Evolutionary conservation across 2,113 vertebrate genomes (phyloP).

Genomic region (Ciconia boyciana): DNA sequence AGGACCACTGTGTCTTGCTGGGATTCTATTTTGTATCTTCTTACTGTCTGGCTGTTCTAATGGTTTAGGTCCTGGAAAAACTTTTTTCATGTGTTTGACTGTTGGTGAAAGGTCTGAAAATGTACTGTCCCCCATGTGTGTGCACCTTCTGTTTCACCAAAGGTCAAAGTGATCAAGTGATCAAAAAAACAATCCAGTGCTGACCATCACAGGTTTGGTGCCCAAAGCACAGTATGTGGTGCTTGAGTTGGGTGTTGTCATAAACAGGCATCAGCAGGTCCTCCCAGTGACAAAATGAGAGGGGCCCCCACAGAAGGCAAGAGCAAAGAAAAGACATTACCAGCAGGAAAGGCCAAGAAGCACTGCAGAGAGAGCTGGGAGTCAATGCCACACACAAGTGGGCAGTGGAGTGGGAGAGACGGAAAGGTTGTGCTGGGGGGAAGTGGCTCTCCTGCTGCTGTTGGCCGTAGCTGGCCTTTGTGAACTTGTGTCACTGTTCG

Average conservation of each 20-base stretch:
- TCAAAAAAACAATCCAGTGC: rapidly evolving
- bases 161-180: not conserved
- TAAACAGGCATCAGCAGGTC: not conserved
- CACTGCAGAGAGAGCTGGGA: not conserved
- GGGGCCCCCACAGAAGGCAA: not conserved
- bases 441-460: not conserved
- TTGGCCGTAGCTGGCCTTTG: not conserved
- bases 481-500: rapidly evolving
- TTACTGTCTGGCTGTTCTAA: not conserved
- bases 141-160: not conserved
- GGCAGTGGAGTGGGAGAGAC: not conserved
- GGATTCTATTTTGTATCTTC: not conserved
- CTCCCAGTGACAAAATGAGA: not conserved
- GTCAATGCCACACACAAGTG: not conserved
- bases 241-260: not conserved
- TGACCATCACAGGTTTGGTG: rapidly evolving
- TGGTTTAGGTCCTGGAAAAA: not conserved
- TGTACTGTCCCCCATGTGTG: rapidly evolving
- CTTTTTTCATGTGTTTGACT: not conserved
- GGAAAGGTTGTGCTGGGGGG: not conserved
- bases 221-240: not conserved
- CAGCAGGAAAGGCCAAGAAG: not conserved
- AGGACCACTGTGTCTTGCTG: not conserved
- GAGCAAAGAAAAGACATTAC: not conserved
- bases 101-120: not conserved